Percentiles rank a stretch among this genome's conserved stretches.
phyloP scores from a whole-genome alignment of 2,113 vertebrate genomes.

The Marcusenius ussheri region DNA sequence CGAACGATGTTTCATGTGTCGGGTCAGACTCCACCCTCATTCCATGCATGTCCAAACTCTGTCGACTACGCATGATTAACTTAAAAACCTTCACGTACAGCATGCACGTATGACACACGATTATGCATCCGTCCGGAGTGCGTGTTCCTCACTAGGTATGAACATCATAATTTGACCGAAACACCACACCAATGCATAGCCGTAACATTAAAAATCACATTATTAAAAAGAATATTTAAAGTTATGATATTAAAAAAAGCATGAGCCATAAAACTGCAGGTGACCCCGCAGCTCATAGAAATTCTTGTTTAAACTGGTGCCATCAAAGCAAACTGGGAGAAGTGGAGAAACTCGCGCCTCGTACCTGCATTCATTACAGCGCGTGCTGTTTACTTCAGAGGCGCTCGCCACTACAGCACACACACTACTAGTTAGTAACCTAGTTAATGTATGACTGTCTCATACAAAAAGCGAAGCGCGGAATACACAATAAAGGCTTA shows the following conservation, averaged over 20 bases:
- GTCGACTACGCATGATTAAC: not conserved
- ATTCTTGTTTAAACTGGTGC: not conserved
- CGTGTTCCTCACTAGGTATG: not conserved
- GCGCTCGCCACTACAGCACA: not conserved
- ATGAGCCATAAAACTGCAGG: not conserved
- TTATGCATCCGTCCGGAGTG: not conserved
- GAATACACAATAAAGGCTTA: not conserved
- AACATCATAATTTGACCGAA: not conserved
- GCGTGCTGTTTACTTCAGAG: not conserved
- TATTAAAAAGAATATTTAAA: not conserved
- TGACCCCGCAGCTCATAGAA: not conserved
- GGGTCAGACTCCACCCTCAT: not conserved
- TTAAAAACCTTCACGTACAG: not conserved
- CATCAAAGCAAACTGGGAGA: not conserved
- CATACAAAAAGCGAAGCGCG: not conserved
- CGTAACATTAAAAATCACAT: not conserved
- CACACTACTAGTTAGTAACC: not conserved
- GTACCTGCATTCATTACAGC: not conserved
- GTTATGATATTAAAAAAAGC: not conserved
- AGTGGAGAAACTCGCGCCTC: not conserved
- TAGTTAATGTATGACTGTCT: not conserved
- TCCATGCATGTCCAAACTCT: constrained; percentile 8
- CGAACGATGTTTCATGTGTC: not conserved
- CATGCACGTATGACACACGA: not conserved
- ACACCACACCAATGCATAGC: not conserved